Base-by-base conservation (phyloP, 2,797 vertebrate species). In the Tauraco hartlaubi region DNA sequence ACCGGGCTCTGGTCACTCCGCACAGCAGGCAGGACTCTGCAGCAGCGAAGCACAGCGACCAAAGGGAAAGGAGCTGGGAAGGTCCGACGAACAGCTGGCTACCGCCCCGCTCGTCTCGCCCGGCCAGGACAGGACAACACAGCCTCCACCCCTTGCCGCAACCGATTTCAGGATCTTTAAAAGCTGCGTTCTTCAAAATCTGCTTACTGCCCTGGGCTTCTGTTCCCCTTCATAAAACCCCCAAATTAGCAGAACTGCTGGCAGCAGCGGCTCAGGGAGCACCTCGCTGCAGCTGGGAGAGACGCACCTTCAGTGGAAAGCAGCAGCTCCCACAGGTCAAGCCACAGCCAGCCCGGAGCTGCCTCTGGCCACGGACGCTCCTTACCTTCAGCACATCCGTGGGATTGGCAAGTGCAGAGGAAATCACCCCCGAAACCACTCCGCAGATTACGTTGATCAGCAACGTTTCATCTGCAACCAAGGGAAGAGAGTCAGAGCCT, bases 361-460 rank as follows among this genome's bases (percentile, higher is more conserved):
- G 5, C 2, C 23, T 44, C 48, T 9, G 15, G 14, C 33, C 69
- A 62, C 13, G 23, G 11, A 15, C 39, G 19, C 66, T 16, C 61
- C 97, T 97, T 97, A 99, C 99, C 99, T 99, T 99, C 56, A 99
- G 98, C 85, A 99, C 99, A 61, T 99, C 99, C 0, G 99, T 99
- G 28, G 99, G 99, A 72, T 99, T 99, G 91, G 99, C 99, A 88
- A 99, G 97, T 3, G 99, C 98, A 2, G 99, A 99, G 28, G 99
- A 99, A 96, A 99, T 98, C 68, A 99, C 99, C 83, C 99, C 99
- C 1, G 99, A 99, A 49, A 99, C 98, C 37, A 99, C 99, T 2
- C 99, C 99, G 41, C 99, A 99, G 96, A 99, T 99, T 39, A 99
- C 99, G 64, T 99, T 99, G 97, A 99, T 98, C 69, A 99, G 98